Conservation (phyloP, 2,888 invertebrate genomes). For the Eilema sororculum region DNA sequence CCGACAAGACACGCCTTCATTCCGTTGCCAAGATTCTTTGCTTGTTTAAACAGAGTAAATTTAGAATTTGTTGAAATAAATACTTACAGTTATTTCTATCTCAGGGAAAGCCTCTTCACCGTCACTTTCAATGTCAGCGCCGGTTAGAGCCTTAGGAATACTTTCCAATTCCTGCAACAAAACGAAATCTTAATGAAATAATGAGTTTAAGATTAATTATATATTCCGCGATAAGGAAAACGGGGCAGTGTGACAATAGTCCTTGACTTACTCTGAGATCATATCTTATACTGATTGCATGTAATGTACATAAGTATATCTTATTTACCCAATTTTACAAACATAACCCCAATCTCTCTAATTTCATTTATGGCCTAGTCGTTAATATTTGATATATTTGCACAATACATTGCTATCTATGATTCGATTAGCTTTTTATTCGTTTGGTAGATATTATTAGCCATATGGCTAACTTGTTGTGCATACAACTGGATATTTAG, state of each 20-base stretch:
- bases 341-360: neutral
- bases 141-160: slow-evolving; percentile 66
- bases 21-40: slow-evolving; percentile 37
- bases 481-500: neutral
- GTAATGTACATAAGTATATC: neutral
- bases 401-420: neutral
- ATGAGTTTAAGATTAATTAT: slow-evolving; percentile 19
- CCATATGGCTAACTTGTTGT: neutral
- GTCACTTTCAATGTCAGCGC: slow-evolving; percentile 82
- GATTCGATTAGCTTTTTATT: neutral
- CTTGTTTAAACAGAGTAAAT: slow-evolving; percentile 10
- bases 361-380: neutral
- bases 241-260: slow-evolving; percentile 52
- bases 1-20: slow-evolving; percentile 33
- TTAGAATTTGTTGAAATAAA: slow-evolving; percentile 17
- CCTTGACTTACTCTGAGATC: slow-evolving; percentile 60
- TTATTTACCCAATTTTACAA: neutral
- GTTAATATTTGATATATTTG: neutral
- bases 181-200: slow-evolving; percentile 17
- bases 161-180: slow-evolving; percentile 72
- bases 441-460: neutral
- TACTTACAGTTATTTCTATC: slow-evolving; percentile 80
- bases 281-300: slow-evolving; percentile 14
- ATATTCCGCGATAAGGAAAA: slow-evolving; percentile 57
- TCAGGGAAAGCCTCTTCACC: slow-evolving; percentile 82